A percentile compares a stretch with the other conserved stretches of the same genome.
Conservation (phyloP, 2,888 invertebrate genomes). For the Habrosyne pyritoides region DNA sequence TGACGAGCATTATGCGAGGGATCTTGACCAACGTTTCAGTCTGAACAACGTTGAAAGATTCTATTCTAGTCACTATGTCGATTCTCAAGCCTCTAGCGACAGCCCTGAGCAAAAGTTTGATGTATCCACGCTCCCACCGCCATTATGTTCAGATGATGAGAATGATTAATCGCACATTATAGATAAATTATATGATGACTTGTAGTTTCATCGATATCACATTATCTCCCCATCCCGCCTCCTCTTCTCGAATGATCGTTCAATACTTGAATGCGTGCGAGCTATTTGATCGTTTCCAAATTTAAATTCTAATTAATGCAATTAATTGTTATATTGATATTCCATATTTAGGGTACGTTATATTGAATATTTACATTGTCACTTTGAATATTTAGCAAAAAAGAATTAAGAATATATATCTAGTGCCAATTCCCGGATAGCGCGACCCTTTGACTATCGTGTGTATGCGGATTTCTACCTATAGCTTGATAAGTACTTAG, state of each 20-base stretch:
- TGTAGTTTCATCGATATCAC: conserved; percentile 35
- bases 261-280: conserved; percentile 46
- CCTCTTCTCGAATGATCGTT: conserved; percentile 43
- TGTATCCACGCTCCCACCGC: conserved; percentile 90
- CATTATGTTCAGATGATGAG: conserved; percentile 89
- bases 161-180: conserved; percentile 71
- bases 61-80: conserved; percentile 80
- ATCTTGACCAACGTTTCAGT: conserved; percentile 78
- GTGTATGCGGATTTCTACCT: conserved; percentile 60
- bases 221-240: conserved; percentile 27
- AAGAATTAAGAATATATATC: conserved; percentile 48
- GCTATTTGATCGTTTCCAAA: conserved; percentile 54
- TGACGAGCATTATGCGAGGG: conserved; percentile 62
- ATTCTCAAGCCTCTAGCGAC: conserved; percentile 86
- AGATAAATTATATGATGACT: conserved; percentile 27
- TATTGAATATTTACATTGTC: conserved; percentile 68
- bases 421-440: conserved; percentile 71
- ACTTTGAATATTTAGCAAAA: conserved; percentile 68
- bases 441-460: conserved; percentile 60
- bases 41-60: conserved; percentile 76
- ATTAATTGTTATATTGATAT: conserved; percentile 68
- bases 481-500: conserved; percentile 68
- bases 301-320: conserved; percentile 64
- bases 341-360: conserved; percentile 62
- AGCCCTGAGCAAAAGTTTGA: conserved; percentile 90